Conservation (phyloP, 1,140 invertebrate genomes). For the Trachymyrmex cornetzi region DNA sequence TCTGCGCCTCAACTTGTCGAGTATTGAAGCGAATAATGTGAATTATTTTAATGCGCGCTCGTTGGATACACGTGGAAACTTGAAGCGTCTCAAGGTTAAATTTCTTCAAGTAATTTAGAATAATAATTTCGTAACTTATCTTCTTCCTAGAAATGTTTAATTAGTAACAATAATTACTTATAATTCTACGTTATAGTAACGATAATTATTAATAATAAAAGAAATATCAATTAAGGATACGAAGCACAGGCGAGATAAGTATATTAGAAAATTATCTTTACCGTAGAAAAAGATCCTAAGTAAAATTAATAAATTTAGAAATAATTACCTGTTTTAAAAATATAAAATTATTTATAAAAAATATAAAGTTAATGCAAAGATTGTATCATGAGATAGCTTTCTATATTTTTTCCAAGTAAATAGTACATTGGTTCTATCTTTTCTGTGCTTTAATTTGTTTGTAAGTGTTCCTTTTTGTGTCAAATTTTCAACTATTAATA, state of each 20-base stretch:
- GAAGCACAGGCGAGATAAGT: background rate
- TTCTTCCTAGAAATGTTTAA: background rate
- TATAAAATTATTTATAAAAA: background rate
- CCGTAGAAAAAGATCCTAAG: background rate
- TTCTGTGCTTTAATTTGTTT: background rate
- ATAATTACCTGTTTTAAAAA: background rate
- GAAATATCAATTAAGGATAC: background rate
- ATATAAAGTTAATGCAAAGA: background rate
- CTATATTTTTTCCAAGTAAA: background rate
- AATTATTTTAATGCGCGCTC: constrained; percentile 44
- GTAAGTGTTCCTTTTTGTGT: background rate
- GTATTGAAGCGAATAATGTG: constrained; percentile 15
- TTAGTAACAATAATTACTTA: background rate
- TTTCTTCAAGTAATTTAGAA: constrained; percentile 12
- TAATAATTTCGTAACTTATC: constrained; percentile 7
- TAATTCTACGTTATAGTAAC: background rate
- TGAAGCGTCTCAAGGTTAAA: constrained; percentile 9
- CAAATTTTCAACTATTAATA: background rate
- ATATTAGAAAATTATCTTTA: background rate
- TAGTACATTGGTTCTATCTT: background rate
- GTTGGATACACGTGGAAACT: background rate
- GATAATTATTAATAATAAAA: constrained; percentile 2
- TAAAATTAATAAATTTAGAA: background rate
- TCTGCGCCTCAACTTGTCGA: constrained; percentile 37
- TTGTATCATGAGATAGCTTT: background rate